These are phyloP conservation scores for Coreoperca whiteheadi DNA, from an alignment of 2,113 vertebrate genomes.

Conservation along the genomic window DNA sequence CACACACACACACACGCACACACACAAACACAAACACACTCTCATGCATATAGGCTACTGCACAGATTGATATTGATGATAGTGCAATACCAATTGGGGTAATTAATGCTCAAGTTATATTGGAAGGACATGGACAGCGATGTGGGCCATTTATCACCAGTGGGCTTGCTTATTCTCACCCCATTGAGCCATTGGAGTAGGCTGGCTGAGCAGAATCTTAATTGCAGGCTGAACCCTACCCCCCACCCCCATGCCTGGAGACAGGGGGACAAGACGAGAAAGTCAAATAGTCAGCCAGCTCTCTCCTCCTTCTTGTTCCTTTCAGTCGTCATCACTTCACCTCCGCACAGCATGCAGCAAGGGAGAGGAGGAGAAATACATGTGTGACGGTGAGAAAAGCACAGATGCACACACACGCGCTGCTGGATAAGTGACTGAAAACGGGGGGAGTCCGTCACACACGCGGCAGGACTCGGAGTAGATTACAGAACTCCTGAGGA, in stretches of 20 bases:
- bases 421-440: slow-evolving; percentile 46
- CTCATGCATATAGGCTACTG: slow-evolving; percentile 11
- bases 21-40: slow-evolving; percentile 9
- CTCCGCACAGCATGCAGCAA: slow-evolving; percentile 10
- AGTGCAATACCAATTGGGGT: slow-evolving; percentile 81
- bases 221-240: slow-evolving; percentile 65
- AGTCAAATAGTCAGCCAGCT: slow-evolving; percentile 59
- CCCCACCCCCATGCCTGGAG: slow-evolving; percentile 36
- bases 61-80: slow-evolving; percentile 82
- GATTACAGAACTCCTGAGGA: slow-evolving; percentile 75
- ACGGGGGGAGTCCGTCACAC: slow-evolving; percentile 51
- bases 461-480: slow-evolving; percentile 62
- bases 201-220: slow-evolving; percentile 80
- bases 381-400: slow-evolving; percentile 3
- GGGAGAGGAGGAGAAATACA: slow-evolving; percentile 11
- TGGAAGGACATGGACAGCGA: slow-evolving; percentile 75
- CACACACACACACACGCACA: slow-evolving; percentile 6
- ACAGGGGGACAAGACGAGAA: slow-evolving; percentile 60
- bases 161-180: slow-evolving; percentile 71
- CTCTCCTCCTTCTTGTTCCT: slow-evolving; percentile 18
- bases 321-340: slow-evolving; percentile 47
- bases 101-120: slow-evolving; percentile 84
- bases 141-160: slow-evolving; percentile 82
- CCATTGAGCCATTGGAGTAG: slow-evolving; percentile 79
- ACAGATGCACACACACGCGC: slow-evolving; percentile 21